Evolutionary conservation across 1,140 invertebrate species (phyloP), one percentile per base, ranked within the genome.

Genomic region (Odontomachus brunneus): DNA sequence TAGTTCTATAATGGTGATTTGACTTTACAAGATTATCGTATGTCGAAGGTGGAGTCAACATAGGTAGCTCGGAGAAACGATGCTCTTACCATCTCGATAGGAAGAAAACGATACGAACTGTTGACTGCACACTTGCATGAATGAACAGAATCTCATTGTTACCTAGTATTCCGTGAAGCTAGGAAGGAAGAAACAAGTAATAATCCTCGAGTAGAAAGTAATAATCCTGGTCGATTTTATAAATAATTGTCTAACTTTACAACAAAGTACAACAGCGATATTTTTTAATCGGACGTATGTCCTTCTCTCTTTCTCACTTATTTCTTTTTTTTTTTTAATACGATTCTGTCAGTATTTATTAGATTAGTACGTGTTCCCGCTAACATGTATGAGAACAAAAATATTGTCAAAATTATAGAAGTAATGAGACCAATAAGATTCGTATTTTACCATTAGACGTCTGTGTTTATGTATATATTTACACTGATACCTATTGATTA

Each of bases 361-460:
- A 76, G 60, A 76, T 76, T 76, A 75, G 62, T 75, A 76, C 48
- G 60, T 44, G 62, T 76, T 66, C 55, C 19, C 29, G 26, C 44
- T 76, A 66, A 69, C 75, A 51, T 51, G 51, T 80, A 33, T 80
- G 65, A 22, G 65, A 69, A 78, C 44, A 5, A 24, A 76, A 78
- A 24, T 19, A 78, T 69, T 78, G 75, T 80, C 75, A 80, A 80
- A 80, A 80, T 80, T 71, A 69, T 69, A 80, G 65, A 69, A 69
- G 57, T 48, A 14, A 69, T 80, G 57, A 80, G 75, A 57, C 15
- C 51, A 75, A 69, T 86, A 86, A 86, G 85, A 87, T 87, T 87
- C 82, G 82, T 88, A 88, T 88, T 88, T 87, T 81, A 84, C 33
- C 83, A 88, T 84, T 65, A 55, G 69, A 78, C 24, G 17, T 66